Percentiles rank a stretch among this genome's conserved stretches.
Evolutionary conservation across 2,797 vertebrate genomes (phyloP).

Genomic region (Mergus octosetaceus): DNA sequence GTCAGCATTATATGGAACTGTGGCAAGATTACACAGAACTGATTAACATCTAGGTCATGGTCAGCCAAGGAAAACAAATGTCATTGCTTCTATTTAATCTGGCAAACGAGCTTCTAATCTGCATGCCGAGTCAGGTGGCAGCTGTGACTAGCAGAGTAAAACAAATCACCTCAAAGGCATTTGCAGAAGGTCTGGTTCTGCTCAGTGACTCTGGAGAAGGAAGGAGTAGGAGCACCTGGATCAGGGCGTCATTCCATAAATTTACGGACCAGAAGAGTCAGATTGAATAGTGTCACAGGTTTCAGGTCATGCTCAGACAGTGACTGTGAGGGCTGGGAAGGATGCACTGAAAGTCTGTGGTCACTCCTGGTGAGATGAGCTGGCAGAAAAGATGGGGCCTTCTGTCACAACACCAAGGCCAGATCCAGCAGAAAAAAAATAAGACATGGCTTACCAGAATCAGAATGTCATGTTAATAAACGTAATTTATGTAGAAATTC

Average conservation of each 20-base stretch:
- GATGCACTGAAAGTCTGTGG: neutral
- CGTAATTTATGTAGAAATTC: neutral
- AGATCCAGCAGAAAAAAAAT: neutral
- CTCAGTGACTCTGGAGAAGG: neutral
- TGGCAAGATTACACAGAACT: neutral
- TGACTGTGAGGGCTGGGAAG: neutral
- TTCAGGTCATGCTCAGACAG: neutral
- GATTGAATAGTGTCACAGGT: neutral
- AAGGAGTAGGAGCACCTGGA: neutral
- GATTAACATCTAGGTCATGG: neutral
- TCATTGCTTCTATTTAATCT: neutral
- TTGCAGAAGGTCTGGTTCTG: neutral
- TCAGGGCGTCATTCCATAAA: neutral
- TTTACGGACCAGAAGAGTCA: neutral
- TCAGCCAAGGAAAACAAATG: neutral
- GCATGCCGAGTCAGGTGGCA: neutral
- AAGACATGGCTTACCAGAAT: neutral
- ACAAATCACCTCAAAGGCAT: neutral
- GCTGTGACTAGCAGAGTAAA: neutral
- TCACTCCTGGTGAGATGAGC: neutral
- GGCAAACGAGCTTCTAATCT: neutral
- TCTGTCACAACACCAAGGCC: neutral
- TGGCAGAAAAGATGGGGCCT: neutral
- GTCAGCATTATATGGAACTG: neutral
- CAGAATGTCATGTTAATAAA: neutral